Conservation (phyloP, 2,888 invertebrate genomes). For the Aspidapion aeneum region DNA sequence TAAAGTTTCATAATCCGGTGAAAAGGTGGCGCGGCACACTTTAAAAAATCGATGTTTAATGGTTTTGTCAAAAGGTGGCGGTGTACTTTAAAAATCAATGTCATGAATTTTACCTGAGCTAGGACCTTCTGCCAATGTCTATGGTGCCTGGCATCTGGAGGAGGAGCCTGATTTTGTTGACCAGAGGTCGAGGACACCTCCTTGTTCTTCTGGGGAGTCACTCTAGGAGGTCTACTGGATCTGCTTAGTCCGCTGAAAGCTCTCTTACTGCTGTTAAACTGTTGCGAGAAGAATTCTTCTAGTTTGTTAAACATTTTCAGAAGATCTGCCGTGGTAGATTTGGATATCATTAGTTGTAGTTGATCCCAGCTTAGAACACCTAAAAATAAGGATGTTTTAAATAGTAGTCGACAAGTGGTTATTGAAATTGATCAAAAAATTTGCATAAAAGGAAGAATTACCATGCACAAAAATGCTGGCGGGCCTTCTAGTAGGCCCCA, state of each 20-base stretch:
- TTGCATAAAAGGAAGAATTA: too few relatives aligned
- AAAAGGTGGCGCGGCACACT: too few relatives aligned
- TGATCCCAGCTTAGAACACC: constrained; percentile 94
- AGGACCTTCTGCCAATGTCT: constrained; percentile 94
- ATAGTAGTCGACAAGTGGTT: too few relatives aligned
- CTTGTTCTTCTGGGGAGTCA: constrained; percentile 42
- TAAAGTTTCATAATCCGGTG: too few relatives aligned
- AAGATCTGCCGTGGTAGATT: constrained; percentile 94
- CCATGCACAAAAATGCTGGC: constrained; percentile 78
- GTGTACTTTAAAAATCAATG: too few relatives aligned
- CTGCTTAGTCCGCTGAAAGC: constrained; percentile 61
- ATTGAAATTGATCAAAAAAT: too few relatives aligned
- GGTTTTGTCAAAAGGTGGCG: too few relatives aligned
- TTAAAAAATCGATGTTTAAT: too few relatives aligned
- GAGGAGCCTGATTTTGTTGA: constrained; percentile 7
- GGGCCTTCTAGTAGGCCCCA: constrained; percentile 55
- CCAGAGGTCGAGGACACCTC: not conserved
- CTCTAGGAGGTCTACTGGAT: constrained; percentile 36
- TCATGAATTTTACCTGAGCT: too few relatives aligned
- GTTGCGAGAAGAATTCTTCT: constrained; percentile 97
- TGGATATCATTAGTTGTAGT: constrained; percentile 93
- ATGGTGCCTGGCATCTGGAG: constrained; percentile 40
- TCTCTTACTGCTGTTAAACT: constrained; percentile 92
- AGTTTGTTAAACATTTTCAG: constrained; percentile 95
- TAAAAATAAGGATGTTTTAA: too few relatives aligned